Evolutionary conservation across 2,797 vertebrate species (phyloP).

Genomic region (Leptoclinus maculatus): DNA sequence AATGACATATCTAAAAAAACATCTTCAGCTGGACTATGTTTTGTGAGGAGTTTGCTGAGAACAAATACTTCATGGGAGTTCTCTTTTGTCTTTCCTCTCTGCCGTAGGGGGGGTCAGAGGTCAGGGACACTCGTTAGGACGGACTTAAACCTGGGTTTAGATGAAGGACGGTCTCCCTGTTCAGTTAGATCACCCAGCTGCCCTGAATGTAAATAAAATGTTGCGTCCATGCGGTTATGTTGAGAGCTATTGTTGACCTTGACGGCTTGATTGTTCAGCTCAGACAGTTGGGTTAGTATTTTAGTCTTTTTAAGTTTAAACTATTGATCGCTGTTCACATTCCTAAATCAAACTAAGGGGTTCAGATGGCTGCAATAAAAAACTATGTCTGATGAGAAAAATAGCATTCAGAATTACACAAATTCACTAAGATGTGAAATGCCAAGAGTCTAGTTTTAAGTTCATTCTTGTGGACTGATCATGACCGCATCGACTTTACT

Average conservation of each 20-base stretch:
- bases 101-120: conserved; percentile 9
- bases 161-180: background rate
- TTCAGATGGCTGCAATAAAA: background rate
- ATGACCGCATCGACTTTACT: conserved; percentile 18
- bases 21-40: background rate
- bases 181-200: conserved; percentile 12
- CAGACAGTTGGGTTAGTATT: conserved; percentile 8
- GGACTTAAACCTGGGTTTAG: conserved; percentile 11
- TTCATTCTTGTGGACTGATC: conserved; percentile 26
- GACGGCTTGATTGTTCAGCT: conserved; percentile 14
- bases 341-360: conserved; percentile 2
- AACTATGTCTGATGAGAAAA: conserved; percentile 28
- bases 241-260: conserved; percentile 28
- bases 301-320: conserved; percentile 1
- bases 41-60: background rate
- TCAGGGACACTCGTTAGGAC: background rate
- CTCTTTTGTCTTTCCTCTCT: conserved; percentile 7
- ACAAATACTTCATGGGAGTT: background rate
- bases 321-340: conserved; percentile 8
- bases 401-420: conserved; percentile 7
- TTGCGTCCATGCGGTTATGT: conserved; percentile 1
- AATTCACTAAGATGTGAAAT: conserved; percentile 6
- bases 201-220: conserved; percentile 17
- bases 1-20: conserved; percentile 14
- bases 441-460: conserved; percentile 13